Evolutionary conservation across 2,888 invertebrate species (phyloP), one percentile per base, ranked within the genome.

Genomic region (Cataglyphis altisquamis): DNA sequence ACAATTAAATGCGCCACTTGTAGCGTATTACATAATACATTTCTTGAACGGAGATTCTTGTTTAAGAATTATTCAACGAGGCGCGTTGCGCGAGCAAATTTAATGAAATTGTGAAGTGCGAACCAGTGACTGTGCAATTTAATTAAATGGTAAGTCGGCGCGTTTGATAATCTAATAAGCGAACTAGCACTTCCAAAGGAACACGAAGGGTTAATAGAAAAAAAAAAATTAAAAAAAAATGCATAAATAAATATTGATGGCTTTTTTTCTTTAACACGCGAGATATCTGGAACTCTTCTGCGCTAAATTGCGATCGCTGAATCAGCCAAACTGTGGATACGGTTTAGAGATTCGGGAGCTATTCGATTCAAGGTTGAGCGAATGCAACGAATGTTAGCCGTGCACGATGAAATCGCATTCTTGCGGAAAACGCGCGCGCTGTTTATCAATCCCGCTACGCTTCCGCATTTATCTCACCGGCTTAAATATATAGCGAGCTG

Each of bases 391-490:
- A 68, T 52, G 52, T 39, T 2, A 12, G 12, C 18, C n/a, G 9
- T 25, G 10, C 25, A 29, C 32, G 64, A 75, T 75, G 36, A 64
- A 62, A 75, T 75, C 52, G 52, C 64, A 64, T 75, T 75, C 75
- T 75, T 64, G 48, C 64, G 25, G 48, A 75, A 64, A 64, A 36
- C 63, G 6, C 62, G 73, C 39, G 57, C 10, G 15, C 41, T 48
- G 63, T 75, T 75, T 48, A 64, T 75, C 64, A 64, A 64, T 21
- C 36, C 32, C 15, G 29, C 18, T 10, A 45, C 6, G 32, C 15
- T 63, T 63, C 48, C 64, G 36, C 25, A 48, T 75, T 64, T 64
- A 75, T 75, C 18, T 12, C 36, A 41, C 9, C 36, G 36, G 41
- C 25, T 64, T 25, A 48, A 75, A 48, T 63, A 29, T 60, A 12